Percentiles rank a stretch among this genome's conserved stretches.
Conservation (phyloP, 2,113 vertebrate genomes). For the Ptilorrhoa leucosticta region DNA sequence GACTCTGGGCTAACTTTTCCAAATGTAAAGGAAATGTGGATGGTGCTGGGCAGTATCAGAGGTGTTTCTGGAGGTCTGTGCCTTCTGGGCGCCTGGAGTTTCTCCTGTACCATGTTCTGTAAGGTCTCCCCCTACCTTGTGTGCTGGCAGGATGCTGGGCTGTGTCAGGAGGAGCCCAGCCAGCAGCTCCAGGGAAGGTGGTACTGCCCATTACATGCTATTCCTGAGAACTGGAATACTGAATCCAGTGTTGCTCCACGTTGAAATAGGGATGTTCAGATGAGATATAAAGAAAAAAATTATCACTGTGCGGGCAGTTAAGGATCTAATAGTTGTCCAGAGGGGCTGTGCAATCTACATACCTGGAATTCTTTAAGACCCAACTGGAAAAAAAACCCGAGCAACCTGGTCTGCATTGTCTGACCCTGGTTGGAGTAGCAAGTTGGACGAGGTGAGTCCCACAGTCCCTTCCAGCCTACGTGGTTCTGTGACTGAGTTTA, state of each 20-base stretch:
- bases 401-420: neutral
- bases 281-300: neutral
- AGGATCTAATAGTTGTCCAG: neutral
- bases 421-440: neutral
- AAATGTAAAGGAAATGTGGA: neutral
- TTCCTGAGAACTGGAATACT: neutral
- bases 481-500: neutral
- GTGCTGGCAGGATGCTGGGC: neutral
- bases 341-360: neutral
- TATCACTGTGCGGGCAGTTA: rapidly evolving
- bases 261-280: neutral
- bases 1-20: neutral
- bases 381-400: neutral
- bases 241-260: neutral
- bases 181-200: neutral
- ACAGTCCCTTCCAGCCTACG: neutral
- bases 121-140: rapidly evolving
- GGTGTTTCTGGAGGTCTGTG: neutral
- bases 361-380: neutral
- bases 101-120: neutral
- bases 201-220: rapidly evolving
- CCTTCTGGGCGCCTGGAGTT: neutral
- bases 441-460: neutral
- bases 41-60: neutral
- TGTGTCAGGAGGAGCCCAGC: neutral